Evolutionary conservation across 1,140 invertebrate species (phyloP).

Genomic region (Drosophila ananassae): DNA sequence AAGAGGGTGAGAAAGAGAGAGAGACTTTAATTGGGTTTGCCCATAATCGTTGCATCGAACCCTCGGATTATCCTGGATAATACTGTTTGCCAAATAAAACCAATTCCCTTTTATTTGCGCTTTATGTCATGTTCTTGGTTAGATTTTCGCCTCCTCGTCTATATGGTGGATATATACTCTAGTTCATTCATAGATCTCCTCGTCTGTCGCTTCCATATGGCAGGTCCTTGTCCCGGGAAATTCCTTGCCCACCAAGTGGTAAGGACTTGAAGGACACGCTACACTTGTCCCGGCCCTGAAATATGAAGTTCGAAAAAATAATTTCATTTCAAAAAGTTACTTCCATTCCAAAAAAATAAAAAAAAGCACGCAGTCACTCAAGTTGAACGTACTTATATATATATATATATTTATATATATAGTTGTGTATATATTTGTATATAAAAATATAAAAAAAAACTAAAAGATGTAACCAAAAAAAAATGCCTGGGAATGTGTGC

Average conservation of each 20-base stretch:
- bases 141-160: background rate
- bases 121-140: conserved; percentile 60
- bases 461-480: conserved; percentile 11
- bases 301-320: conserved; percentile 81
- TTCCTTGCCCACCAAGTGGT: conserved; percentile 4
- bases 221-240: conserved; percentile 30
- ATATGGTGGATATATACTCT: background rate
- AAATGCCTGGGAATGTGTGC: conserved; percentile 70
- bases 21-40: conserved; percentile 81
- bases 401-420: background rate
- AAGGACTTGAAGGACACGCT: conserved; percentile 59
- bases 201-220: conserved; percentile 19
- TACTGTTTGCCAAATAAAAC: conserved; percentile 82
- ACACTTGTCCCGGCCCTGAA: conserved; percentile 69
- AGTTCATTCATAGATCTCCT: conserved; percentile 56
- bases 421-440: background rate
- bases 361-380: conserved; percentile 63
- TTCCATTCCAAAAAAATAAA: conserved; percentile 11
- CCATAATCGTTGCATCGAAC: conserved; percentile 82
- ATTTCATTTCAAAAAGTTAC: conserved; percentile 65
- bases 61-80: conserved; percentile 82
- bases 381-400: conserved; percentile 74
- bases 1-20: conserved; percentile 1
- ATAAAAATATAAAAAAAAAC: conserved; percentile 11
- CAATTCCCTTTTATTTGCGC: conserved; percentile 74